Evolutionary conservation across 2,113 vertebrate genomes (phyloP).

Genomic region (Plectropomus leopardus): DNA sequence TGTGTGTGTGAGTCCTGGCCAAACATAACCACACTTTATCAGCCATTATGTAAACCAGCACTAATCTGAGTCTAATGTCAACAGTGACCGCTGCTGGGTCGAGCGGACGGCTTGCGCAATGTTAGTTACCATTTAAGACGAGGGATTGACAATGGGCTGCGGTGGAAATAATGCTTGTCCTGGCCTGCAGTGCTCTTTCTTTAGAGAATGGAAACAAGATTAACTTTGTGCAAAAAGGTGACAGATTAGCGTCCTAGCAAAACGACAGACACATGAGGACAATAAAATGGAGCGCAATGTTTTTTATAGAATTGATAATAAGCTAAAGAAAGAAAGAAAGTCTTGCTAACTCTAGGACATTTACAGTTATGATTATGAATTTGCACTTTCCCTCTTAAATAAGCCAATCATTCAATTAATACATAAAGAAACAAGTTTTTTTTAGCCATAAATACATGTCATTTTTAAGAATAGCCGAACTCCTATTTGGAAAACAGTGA

Average conservation of each 20-base stretch:
- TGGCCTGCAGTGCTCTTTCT: neutral
- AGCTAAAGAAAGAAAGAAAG: neutral
- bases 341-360: too few species aligned
- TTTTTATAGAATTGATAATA: neutral
- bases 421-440: neutral
- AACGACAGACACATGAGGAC: neutral
- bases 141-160: constrained; percentile 9
- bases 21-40: constrained; percentile 68
- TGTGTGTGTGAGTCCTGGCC: constrained; percentile 45
- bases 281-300: neutral
- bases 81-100: constrained; percentile 60
- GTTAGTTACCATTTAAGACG: constrained; percentile 37
- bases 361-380: neutral
- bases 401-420: neutral
- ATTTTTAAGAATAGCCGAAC: neutral
- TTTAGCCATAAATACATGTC: neutral
- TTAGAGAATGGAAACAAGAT: constrained; percentile 25
- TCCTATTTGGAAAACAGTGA: neutral
- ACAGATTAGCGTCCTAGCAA: neutral
- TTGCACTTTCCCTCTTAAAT: neutral
- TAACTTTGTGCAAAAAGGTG: constrained; percentile 12
- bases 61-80: constrained; percentile 76
- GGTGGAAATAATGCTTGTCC: constrained; percentile 10
- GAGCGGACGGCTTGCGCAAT: constrained; percentile 36
- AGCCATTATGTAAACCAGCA: constrained; percentile 74